phyloP scores from a whole-genome alignment of 2,797 vertebrate genomes.

The Streptopelia turtur region DNA sequence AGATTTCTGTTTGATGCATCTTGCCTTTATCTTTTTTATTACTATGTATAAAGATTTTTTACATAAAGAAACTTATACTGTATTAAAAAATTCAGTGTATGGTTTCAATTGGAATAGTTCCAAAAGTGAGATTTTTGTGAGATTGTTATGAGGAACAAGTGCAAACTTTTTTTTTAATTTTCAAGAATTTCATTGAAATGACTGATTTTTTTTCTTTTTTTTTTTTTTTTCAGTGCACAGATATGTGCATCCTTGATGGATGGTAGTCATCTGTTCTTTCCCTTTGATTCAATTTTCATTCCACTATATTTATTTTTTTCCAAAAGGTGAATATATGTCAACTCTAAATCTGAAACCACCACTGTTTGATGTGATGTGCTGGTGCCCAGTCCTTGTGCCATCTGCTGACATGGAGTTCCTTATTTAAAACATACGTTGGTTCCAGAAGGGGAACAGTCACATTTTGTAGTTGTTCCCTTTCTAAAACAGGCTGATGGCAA shows the following conservation, averaged over 20 bases:
- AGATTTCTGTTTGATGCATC: slow-evolving; percentile 97
- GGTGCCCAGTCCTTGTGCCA: slow-evolving; percentile 60
- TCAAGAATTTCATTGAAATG: slow-evolving; percentile 73
- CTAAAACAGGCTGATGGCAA: slow-evolving; percentile 33
- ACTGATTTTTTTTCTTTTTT: slow-evolving; percentile 27
- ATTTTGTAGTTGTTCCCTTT: neutral
- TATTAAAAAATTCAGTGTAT: slow-evolving; percentile 86
- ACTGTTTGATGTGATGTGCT: slow-evolving; percentile 48
- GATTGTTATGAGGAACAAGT: slow-evolving; percentile 79
- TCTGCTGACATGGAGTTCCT: slow-evolving; percentile 50
- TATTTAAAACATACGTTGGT: slow-evolving; percentile 32
- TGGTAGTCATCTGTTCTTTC: slow-evolving; percentile 77
- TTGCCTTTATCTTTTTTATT: slow-evolving; percentile 96
- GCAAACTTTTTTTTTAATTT: slow-evolving; percentile 75
- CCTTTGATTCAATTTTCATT: slow-evolving; percentile 77
- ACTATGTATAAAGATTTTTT: slow-evolving; percentile 96
- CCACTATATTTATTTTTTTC: slow-evolving; percentile 83
- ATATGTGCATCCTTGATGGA: slow-evolving; percentile 69
- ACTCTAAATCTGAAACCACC: slow-evolving; percentile 71
- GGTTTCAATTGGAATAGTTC: slow-evolving; percentile 82
- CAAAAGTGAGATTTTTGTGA: slow-evolving; percentile 81
- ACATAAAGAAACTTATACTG: slow-evolving; percentile 88
- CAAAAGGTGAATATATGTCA: slow-evolving; percentile 70
- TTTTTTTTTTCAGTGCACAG: slow-evolving; percentile 61
- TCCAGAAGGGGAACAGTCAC: slow-evolving; percentile 23